phyloP scores from a whole-genome alignment of 35 echinoderm and acorn worm species.

The Holothuria glaberrima region DNA sequence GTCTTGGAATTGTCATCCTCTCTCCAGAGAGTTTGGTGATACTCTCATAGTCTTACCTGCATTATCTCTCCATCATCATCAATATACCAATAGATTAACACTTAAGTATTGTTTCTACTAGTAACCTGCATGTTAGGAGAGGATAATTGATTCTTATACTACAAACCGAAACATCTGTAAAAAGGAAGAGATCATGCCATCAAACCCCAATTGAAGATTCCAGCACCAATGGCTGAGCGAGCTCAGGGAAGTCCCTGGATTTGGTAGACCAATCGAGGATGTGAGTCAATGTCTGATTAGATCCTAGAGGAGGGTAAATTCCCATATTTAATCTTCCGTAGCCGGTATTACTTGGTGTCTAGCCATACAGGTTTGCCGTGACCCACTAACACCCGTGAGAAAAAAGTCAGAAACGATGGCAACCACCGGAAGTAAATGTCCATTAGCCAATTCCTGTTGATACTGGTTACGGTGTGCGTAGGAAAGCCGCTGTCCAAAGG shows the following conservation, averaged over 20 bases:
- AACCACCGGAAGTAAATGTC: constrained; percentile 19
- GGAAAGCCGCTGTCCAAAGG: background rate
- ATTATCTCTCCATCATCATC: too few species aligned
- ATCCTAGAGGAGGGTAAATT: background rate
- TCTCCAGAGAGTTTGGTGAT: too few species aligned
- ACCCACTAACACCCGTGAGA: constrained; percentile 59
- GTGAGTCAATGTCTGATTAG: constrained; percentile 48
- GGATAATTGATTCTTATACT: background rate
- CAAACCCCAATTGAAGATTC: background rate
- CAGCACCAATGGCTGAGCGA: background rate
- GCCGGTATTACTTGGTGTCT: constrained; percentile 44
- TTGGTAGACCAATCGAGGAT: constrained; percentile 40
- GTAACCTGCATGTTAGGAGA: background rate
- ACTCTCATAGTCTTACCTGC: too few species aligned
- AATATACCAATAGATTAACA: too few species aligned
- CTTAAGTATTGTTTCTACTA: too few species aligned
- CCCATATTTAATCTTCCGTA: background rate
- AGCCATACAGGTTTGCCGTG: constrained; percentile 18
- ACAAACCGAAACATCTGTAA: constrained; percentile 52
- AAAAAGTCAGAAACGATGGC: constrained; percentile 22
- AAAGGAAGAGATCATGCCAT: constrained; percentile 37
- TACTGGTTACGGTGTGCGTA: background rate
- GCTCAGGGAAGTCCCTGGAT: constrained; percentile 39
- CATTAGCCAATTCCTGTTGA: constrained; percentile 42
- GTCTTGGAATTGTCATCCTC: too few species aligned